phyloP scores from a whole-genome alignment of 2,113 vertebrate species.

The Pithys albifrons region DNA sequence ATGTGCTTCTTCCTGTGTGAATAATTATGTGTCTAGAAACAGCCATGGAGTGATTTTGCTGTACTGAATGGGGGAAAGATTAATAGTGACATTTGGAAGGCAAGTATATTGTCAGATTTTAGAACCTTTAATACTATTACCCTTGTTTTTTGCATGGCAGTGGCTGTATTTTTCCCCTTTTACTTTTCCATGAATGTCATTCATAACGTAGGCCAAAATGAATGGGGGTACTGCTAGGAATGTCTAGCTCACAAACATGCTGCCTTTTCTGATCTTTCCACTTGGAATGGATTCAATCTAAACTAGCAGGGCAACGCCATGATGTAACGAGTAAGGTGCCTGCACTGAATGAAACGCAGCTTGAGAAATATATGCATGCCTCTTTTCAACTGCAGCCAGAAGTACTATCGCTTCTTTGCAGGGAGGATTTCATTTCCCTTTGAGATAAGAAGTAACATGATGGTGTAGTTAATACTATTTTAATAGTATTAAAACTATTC shows the following conservation, averaged over 20 bases:
- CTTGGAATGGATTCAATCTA: conserved; percentile 52
- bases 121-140: conserved; percentile 65
- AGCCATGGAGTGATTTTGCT: conserved; percentile 98
- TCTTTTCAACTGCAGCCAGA: conserved; percentile 55
- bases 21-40: conserved; percentile 91
- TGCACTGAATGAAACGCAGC: conserved; percentile 60
- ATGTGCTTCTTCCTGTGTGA: conserved; percentile 80
- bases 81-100: conserved; percentile 99
- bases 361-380: conserved; percentile 74
- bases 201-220: conserved; percentile 60
- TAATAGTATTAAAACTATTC: not conserved
- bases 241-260: conserved; percentile 51
- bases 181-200: conserved; percentile 63
- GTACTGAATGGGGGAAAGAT: conserved; percentile 97
- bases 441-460: not conserved
- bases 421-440: conserved; percentile 58
- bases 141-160: conserved; percentile 79
- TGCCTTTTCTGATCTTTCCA: conserved; percentile 56
- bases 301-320: conserved; percentile 23
- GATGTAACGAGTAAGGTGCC: conserved; percentile 27
- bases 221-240: conserved; percentile 59
- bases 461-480: not conserved
- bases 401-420: conserved; percentile 62
- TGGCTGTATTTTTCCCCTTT: conserved; percentile 68
- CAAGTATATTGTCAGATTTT: conserved; percentile 89